These are phyloP conservation scores for Heliconius hewitsoni DNA, from an alignment of 1,140 invertebrate genomes.

Conservation along the genomic window DNA sequence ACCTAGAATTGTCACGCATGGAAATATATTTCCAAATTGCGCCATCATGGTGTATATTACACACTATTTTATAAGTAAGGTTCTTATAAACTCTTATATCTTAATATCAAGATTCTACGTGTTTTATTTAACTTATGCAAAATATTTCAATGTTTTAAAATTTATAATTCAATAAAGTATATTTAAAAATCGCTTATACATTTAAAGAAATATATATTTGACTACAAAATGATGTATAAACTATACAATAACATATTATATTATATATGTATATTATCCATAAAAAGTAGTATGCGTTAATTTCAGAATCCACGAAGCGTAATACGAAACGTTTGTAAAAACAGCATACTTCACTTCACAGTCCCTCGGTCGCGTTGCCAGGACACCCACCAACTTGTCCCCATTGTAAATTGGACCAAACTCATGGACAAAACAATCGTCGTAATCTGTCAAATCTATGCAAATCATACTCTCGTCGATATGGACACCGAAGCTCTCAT, in stretches of 20 bases:
- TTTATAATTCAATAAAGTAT: too few species aligned
- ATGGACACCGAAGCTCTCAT: conserved; percentile 52
- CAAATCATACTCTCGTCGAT: conserved; percentile 60
- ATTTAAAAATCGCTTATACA: not conserved
- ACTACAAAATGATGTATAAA: not conserved
- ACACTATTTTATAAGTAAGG: too few species aligned
- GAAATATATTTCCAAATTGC: too few species aligned
- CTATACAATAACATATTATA: not conserved
- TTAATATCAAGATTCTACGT: too few species aligned
- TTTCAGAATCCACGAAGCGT: conserved; percentile 63
- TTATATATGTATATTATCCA: conserved; percentile 32
- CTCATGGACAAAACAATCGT: conserved; percentile 67
- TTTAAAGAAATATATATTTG: not conserved
- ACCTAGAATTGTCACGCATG: too few species aligned
- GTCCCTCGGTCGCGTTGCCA: conserved; percentile 57
- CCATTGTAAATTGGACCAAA: conserved; percentile 62
- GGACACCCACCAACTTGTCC: conserved; percentile 60
- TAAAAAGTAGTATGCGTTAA: conserved; percentile 57
- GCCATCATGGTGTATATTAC: too few species aligned
- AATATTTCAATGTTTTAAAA: too few species aligned
- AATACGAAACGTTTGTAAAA: conserved; percentile 71
- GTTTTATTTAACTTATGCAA: too few species aligned
- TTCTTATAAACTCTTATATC: too few species aligned
- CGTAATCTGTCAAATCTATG: conserved; percentile 54
- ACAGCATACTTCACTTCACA: conserved; percentile 64